These are phyloP conservation scores for Epirrhoe alternata DNA, from an alignment of 2,888 invertebrate species.

Conservation along the genomic window DNA sequence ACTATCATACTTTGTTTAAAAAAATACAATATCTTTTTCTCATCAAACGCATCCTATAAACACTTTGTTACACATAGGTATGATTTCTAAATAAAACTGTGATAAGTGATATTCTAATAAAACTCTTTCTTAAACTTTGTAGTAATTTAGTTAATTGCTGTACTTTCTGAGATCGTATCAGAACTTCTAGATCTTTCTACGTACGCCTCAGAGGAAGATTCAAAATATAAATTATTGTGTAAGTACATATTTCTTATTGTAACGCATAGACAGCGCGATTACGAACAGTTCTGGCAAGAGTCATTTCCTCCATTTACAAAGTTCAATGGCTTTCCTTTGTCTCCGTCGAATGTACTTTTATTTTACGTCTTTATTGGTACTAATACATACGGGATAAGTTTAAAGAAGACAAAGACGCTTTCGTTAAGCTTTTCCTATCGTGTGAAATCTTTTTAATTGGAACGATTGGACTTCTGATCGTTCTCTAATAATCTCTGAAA, in stretches of 20 bases:
- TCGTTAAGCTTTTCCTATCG: conserved; percentile 27
- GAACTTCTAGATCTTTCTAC: neutral
- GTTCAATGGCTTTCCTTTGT: conserved; percentile 50
- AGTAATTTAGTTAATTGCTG: neutral
- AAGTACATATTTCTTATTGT: neutral
- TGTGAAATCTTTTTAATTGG: conserved; percentile 30
- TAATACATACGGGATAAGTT: conserved; percentile 33
- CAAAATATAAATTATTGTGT: conserved; percentile 5
- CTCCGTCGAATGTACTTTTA: conserved; percentile 42
- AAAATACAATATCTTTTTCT: neutral
- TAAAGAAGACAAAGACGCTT: conserved; percentile 31
- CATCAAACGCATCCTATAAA: neutral
- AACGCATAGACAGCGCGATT: conserved; percentile 22
- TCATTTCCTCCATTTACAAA: conserved; percentile 47
- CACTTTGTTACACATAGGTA: too few species aligned
- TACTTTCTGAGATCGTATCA: neutral
- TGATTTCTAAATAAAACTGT: neutral
- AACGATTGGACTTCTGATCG: conserved; percentile 1
- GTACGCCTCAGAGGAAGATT: neutral
- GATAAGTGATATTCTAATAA: neutral
- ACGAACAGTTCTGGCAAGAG: conserved; percentile 42
- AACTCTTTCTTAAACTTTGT: neutral
- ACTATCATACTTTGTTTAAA: conserved; percentile 10
- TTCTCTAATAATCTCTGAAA: conserved; percentile 14
- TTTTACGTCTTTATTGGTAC: conserved; percentile 37